These are phyloP conservation scores for Pterocles burchelli DNA, from an alignment of 2,113 vertebrate genomes.

Conservation along the genomic window DNA sequence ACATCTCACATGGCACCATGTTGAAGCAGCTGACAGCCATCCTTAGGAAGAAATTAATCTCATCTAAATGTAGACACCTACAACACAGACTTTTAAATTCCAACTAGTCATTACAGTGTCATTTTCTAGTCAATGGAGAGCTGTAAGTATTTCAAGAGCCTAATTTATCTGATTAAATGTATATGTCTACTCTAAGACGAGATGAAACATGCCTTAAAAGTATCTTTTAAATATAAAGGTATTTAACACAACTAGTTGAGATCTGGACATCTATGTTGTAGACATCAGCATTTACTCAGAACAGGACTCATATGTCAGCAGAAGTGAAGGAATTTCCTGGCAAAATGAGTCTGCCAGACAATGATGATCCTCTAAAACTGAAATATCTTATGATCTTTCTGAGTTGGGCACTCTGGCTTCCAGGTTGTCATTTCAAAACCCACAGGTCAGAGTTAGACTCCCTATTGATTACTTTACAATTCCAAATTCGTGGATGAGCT, in stretches of 20 bases:
- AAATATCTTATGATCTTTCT: background rate
- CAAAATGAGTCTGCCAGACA: background rate
- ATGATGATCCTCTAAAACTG: background rate
- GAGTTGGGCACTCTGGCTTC: background rate
- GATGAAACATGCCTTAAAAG: conserved; percentile 23
- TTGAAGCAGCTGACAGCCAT: background rate
- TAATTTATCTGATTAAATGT: conserved; percentile 24
- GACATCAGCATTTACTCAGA: background rate
- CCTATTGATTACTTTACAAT: background rate
- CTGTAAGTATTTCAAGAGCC: conserved; percentile 3
- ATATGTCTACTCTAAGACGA: background rate
- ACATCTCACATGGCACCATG: background rate
- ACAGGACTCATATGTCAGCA: background rate
- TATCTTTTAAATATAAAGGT: conserved; percentile 9
- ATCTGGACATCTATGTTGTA: conserved; percentile 16
- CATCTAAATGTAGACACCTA: background rate
- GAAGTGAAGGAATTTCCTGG: background rate
- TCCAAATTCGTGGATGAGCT: background rate
- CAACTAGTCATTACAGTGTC: conserved; percentile 3
- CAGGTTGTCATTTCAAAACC: background rate
- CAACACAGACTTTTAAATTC: background rate
- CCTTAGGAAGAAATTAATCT: conserved; percentile 9
- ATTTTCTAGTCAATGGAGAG: conserved; percentile 33
- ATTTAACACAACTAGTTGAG: background rate
- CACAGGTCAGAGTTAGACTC: background rate